A percentile compares a stretch with the other conserved stretches of the same genome.
phyloP scores from a whole-genome alignment of 64 coral and sea anemone genomes.

The Dendronephthya gigantea region DNA sequence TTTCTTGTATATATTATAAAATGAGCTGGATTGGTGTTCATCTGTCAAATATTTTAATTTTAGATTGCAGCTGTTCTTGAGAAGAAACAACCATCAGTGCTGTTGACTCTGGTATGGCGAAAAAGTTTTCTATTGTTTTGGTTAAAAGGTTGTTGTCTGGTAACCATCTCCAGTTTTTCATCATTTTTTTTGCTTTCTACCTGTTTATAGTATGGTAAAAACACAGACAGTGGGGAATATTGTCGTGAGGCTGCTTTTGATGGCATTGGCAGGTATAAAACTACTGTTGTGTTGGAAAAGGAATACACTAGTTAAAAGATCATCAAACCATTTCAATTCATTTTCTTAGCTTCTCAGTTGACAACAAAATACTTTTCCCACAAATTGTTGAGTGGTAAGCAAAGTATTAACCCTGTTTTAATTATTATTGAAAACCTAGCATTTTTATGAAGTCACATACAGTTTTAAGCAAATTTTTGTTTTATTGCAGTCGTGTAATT shows the following conservation, averaged over 20 bases:
- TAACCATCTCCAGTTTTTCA: background rate
- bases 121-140: background rate
- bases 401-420: background rate
- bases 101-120: constrained; percentile 61
- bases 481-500: constrained; percentile 59
- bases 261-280: constrained; percentile 79
- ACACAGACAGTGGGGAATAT: constrained; percentile 67
- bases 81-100: constrained; percentile 68
- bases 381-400: constrained; percentile 79
- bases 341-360: constrained; percentile 52
- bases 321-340: background rate
- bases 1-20: background rate
- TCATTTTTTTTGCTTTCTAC: background rate
- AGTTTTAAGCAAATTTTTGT: background rate
- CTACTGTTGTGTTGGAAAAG: background rate
- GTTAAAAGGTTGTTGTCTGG: background rate
- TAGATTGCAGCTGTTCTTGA: constrained; percentile 77
- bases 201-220: constrained; percentile 55
- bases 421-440: background rate
- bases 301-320: background rate
- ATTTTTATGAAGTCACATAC: background rate
- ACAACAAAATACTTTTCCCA: constrained; percentile 68
- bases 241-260: constrained; percentile 93
- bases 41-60: background rate
- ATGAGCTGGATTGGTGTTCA: too few relatives aligned